Conservation (phyloP, 2,113 vertebrate species). For the Gambusia affinis region DNA sequence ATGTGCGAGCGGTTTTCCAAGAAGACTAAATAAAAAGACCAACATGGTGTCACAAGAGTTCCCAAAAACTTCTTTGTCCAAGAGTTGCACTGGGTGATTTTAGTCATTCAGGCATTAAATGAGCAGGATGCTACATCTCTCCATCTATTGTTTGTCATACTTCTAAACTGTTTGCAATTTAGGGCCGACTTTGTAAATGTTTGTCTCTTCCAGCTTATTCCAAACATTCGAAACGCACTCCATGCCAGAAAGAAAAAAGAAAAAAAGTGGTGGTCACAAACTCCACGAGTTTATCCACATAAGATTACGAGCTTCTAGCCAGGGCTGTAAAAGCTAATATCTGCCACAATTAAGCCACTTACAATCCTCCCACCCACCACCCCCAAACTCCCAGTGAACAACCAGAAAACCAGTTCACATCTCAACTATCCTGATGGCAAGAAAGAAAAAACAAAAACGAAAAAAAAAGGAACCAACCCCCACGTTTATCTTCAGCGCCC, state of each 20-base stretch:
- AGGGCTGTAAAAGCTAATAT: slow-evolving; percentile 58
- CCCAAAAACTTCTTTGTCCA: slow-evolving; percentile 5
- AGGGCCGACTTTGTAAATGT: slow-evolving; percentile 62
- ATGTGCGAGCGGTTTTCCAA: background rate
- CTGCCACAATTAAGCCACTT: slow-evolving; percentile 59
- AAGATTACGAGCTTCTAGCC: slow-evolving; percentile 64
- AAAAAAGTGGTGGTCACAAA: slow-evolving; percentile 42
- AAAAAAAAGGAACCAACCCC: slow-evolving; percentile 23
- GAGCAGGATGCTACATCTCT: slow-evolving; percentile 23
- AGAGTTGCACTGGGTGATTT: background rate
- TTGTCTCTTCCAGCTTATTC: slow-evolving; percentile 49
- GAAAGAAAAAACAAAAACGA: background rate
- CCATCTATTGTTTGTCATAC: slow-evolving; percentile 20
- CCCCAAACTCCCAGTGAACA: background rate
- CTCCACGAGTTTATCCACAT: slow-evolving; percentile 67
- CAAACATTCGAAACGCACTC: slow-evolving; percentile 56
- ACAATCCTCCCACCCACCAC: slow-evolving; percentile 10
- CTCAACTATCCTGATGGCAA: slow-evolving; percentile 22
- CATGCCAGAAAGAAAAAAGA: slow-evolving; percentile 24
- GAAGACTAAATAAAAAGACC: slow-evolving; percentile 2
- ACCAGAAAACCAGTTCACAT: slow-evolving; percentile 35
- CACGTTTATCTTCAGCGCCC: slow-evolving; percentile 46
- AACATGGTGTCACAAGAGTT: background rate
- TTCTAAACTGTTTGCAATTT: slow-evolving; percentile 21
- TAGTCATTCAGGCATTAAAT: background rate